Evolutionary conservation across 1,140 invertebrate species (phyloP), one percentile per base, ranked within the genome.

Genomic region (Diploscapter pachys): DNA sequence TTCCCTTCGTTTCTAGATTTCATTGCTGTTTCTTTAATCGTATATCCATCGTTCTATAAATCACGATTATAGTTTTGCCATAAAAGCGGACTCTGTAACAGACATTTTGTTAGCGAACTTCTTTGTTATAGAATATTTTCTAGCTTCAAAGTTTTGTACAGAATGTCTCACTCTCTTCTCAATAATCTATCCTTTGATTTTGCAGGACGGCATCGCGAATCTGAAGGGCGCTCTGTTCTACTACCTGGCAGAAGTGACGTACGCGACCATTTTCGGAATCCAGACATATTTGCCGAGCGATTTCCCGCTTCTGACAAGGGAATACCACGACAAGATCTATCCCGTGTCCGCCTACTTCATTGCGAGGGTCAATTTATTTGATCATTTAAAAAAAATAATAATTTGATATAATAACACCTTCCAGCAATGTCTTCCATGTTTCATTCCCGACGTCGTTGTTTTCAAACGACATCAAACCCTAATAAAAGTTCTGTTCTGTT

Each of bases 161-260:
- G 31, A 31, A 31, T 31, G 31, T 31, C 57, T 13, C 57, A 11
- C 13, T 13, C 13, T 69, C 67, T 59, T 59, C n/a, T 3, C 48
- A 3, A 4, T 59, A n/a, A 3, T 69, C 67, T 48, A 11, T 48
- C 13, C 4, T 5, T 52, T 57, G 78, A 80, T 63, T 4, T 63
- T 78, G 65, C 82, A 86, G 75, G 78, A 80, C 50, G 82, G 80
- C 3, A 77, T 87, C 4, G 73, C 80, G 63, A 86, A 85, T 77
- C 80, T 86, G 53, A 86, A 86, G 71, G 87, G 87, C 6, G 82
- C 83, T 5, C 77, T 87, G 52, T 88, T 87, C 76, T 82, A 78
- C 76, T 77, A 76, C 61, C 63, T 81, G 56, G 66, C 81, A 8
- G 81, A 82, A 71, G n/a, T 82, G 9, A 81, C 80, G 31, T 76